Evolutionary conservation across 2,888 invertebrate species (phyloP), one percentile per base, ranked within the genome.

Genomic region (Macrophya alboannulata): DNA sequence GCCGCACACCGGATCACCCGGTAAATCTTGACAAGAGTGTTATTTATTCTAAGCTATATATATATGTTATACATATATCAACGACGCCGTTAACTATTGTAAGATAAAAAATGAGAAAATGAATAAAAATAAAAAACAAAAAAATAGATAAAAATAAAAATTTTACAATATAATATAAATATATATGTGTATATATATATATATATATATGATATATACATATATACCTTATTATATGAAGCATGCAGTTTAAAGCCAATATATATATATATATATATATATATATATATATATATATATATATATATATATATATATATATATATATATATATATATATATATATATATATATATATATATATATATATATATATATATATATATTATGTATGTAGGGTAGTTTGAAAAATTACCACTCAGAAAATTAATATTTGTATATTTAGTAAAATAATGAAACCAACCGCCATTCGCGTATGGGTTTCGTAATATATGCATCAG

Each of bases 181-280:
- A 12, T 48, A 48, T 10, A 10, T 37, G 12, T 37, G 8, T 17
- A 81, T 81, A 37, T n/a, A n/a, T n/a, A n/a, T n/a, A n/a, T n/a
- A n/a, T n/a, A n/a, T n/a, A n/a, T n/a, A n/a, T n/a, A n/a, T n/a
- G n/a, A n/a, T n/a, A n/a, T n/a, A n/a, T n/a, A n/a, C n/a, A n/a
- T n/a, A n/a, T n/a, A n/a, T n/a, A n/a, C n/a, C n/a, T n/a, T n/a
- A n/a, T 37, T 62, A 17, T 43, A 62, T 71, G 12, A 81, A 81
- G 59, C 81, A 81, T 81, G 81, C 81, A 40, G 62, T 81, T 81
- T 62, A 62, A 81, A 81, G 81, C 81, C 81, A 81, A 81, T 81
- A 31, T 43, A 81, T 81, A 37, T 21, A 21, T 62, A 62, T 62
- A 62, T 62, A n/a, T n/a, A n/a, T n/a, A n/a, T n/a, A n/a, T n/a